Evolutionary conservation across 2,797 vertebrate genomes (phyloP), one percentile per base, ranked within the genome.

Genomic region (Acanthiza pusilla): DNA sequence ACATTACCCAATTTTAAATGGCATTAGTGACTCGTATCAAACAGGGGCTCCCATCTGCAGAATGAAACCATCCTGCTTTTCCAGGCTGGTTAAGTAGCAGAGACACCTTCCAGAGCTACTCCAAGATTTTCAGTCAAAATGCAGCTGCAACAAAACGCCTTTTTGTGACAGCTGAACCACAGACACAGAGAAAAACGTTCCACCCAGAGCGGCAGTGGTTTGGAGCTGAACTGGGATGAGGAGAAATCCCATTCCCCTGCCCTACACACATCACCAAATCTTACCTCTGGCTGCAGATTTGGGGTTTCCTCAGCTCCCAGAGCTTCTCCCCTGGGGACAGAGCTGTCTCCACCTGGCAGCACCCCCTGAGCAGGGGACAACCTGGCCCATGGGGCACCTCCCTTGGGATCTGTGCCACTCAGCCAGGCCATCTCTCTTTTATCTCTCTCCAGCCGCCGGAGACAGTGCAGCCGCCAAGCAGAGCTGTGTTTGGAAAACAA

Each of bases 401-500:
- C 76, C 62, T 53, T 2, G 58, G 79, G 43, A 40, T 36, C 13
- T 55, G 62, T 66, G 71, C 51, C 42, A 30, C 63, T 42, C 45
- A 50, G 63, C 71, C 55, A 51, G 51, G 61, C 3, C 3, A 16
- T 6, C 15, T 8, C 40, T 76, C 54, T 95, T 96, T 96, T 96
- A 94, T 96, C 75, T 67, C 3, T 0, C 58, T 53, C 51, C 60
- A 61, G 72, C 61, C 0, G 0, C 78, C 27, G 40, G 40, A 71
- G 40, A 73, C 0, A 0, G 62, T 27, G 65, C 80, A 88, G 48
- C 47, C 9, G 0, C 55, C 88, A 47, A 53, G 10, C 51, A 55
- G 67, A 55, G 67, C 60, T 13, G 25, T 96, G 63, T 96, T 97
- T 95, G 94, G 94, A 48, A 95, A 97, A 96, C 94, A 97, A 96